Percentiles rank a stretch among this genome's conserved stretches.
phyloP scores from a whole-genome alignment of 2,113 vertebrate genomes.

The Shinisaurus crocodilurus region DNA sequence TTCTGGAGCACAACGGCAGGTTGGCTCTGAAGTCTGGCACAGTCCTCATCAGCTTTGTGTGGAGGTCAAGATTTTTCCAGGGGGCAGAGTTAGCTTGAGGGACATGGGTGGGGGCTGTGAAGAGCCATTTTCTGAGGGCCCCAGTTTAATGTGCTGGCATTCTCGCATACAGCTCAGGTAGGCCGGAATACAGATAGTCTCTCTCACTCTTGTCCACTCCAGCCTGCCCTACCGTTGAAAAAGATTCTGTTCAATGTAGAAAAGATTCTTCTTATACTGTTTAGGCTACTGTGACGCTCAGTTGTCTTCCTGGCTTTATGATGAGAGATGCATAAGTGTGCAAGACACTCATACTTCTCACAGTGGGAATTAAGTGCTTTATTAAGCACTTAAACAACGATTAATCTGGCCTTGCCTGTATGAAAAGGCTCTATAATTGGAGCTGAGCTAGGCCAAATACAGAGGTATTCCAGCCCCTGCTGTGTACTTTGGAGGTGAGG shows the following conservation, averaged over 20 bases:
- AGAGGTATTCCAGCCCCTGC: background rate
- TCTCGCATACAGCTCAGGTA: background rate
- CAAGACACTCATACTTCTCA: background rate
- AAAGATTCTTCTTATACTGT: background rate
- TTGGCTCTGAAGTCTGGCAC: background rate
- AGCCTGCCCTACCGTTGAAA: background rate
- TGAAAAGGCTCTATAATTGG: background rate
- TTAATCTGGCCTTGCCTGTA: background rate
- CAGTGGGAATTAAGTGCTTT: background rate
- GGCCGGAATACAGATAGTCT: background rate
- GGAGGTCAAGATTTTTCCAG: background rate
- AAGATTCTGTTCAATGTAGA: background rate
- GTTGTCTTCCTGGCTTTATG: background rate
- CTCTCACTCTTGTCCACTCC: background rate
- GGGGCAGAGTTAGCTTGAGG: background rate
- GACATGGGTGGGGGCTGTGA: background rate
- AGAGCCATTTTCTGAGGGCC: background rate
- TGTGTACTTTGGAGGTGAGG: background rate
- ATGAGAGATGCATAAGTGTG: background rate
- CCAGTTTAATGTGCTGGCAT: background rate
- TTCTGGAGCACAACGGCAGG: slow-evolving; percentile 9
- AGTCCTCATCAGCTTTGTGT: background rate
- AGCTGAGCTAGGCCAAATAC: background rate
- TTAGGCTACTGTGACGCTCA: background rate
- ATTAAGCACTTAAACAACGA: background rate